Percentiles rank a stretch among this genome's conserved stretches.
Conservation (phyloP, 2,113 vertebrate genomes). For the Pogonocichla stellata region DNA sequence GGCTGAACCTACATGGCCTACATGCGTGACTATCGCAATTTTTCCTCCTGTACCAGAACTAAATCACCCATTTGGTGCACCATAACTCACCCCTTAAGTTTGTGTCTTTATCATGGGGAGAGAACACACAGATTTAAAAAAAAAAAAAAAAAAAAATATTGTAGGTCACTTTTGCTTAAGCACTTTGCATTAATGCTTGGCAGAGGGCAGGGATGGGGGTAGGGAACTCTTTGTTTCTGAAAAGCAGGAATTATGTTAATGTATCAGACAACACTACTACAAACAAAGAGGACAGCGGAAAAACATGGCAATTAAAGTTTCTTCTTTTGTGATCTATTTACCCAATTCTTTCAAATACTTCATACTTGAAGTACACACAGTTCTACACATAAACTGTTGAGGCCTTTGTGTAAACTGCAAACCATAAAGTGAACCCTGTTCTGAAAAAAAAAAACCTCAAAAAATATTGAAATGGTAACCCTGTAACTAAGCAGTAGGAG, state of each 20-base stretch:
- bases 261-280: background rate
- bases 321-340: background rate
- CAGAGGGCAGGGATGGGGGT: background rate
- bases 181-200: background rate
- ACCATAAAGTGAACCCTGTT: background rate
- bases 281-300: background rate
- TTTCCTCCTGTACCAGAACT: background rate
- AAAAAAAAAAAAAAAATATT: background rate
- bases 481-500: background rate
- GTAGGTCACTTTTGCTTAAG: background rate
- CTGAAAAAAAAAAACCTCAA: background rate
- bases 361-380: background rate
- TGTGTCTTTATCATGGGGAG: background rate
- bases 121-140: background rate
- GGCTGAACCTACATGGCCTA: background rate
- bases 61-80: background rate
- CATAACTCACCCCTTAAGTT: background rate
- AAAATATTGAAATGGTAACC: background rate
- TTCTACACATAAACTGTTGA: background rate
- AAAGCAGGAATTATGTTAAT: fast-evolving
- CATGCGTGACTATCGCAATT: fast-evolving
- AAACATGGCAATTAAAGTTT: background rate
- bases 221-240: background rate
- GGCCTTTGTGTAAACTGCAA: background rate
- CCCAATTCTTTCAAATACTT: background rate